Evolutionary conservation across 1,140 invertebrate genomes (phyloP).

Genomic region (Aphaenogaster ashmeadi): DNA sequence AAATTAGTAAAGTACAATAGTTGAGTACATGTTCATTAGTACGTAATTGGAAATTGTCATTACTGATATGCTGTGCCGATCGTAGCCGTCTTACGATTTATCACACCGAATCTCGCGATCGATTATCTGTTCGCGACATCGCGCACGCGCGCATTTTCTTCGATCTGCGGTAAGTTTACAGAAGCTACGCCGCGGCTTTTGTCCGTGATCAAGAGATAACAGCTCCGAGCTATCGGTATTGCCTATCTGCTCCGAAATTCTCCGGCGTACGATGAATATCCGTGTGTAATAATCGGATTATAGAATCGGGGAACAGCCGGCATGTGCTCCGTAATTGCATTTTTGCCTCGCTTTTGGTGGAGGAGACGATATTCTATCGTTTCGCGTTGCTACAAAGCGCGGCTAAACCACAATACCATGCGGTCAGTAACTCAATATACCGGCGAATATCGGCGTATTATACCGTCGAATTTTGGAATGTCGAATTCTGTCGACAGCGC

Average conservation of each 20-base stretch:
- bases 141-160: constrained; percentile 13
- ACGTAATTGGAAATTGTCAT: background rate
- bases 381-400: constrained; percentile 53
- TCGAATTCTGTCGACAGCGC: constrained; percentile 37
- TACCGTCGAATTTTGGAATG: constrained; percentile 54
- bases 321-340: constrained; percentile 57
- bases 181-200: constrained; percentile 18
- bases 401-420: constrained; percentile 44
- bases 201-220: constrained; percentile 23
- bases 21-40: background rate
- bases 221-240: constrained; percentile 27
- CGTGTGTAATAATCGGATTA: constrained; percentile 64
- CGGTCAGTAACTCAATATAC: constrained; percentile 59
- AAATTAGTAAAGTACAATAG: too few species aligned
- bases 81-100: background rate
- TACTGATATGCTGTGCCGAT: background rate
- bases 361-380: constrained; percentile 35
- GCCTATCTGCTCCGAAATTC: constrained; percentile 50
- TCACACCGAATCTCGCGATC: background rate
- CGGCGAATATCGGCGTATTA: constrained; percentile 55
- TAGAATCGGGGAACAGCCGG: constrained; percentile 55
- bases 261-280: constrained; percentile 31
- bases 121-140: background rate
- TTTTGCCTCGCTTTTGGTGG: constrained; percentile 40
- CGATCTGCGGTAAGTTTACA: constrained; percentile 3